Evolutionary conservation across 2,113 vertebrate species (phyloP).

Genomic region (Malurus elegans): DNA sequence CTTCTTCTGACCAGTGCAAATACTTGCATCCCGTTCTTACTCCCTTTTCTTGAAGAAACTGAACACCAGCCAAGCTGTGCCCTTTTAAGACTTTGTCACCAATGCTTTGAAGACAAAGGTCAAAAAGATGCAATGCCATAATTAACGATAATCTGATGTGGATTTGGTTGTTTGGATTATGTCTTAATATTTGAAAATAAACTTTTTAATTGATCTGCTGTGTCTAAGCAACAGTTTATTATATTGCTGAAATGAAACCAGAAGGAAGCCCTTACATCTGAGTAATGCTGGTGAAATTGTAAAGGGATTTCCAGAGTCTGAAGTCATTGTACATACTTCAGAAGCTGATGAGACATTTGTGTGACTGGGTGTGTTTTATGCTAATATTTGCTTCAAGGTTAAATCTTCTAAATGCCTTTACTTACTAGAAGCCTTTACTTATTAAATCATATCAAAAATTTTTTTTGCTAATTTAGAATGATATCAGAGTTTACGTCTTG

Average conservation of each 20-base stretch:
- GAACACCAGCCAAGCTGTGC: neutral
- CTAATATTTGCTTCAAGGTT: neutral
- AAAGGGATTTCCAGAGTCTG: neutral
- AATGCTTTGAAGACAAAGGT: neutral
- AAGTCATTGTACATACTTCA: neutral
- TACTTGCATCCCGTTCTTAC: neutral
- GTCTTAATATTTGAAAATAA: neutral
- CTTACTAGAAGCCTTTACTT: neutral
- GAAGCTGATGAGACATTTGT: neutral
- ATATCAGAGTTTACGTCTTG: neutral
- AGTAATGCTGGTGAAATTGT: neutral
- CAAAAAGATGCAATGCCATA: neutral
- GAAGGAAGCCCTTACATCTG: neutral
- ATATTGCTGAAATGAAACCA: neutral
- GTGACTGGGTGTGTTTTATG: neutral
- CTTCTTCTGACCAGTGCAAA: neutral
- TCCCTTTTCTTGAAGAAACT: neutral
- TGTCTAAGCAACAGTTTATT: neutral
- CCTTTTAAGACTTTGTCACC: neutral
- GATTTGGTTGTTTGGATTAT: neutral
- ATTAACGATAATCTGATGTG: neutral
- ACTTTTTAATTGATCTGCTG: neutral
- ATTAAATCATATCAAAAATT: neutral
- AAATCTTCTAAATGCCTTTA: neutral
- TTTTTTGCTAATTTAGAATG: neutral